Evolutionary conservation across 2,113 vertebrate genomes (phyloP).

Genomic region (Nannospalax galili): DNA sequence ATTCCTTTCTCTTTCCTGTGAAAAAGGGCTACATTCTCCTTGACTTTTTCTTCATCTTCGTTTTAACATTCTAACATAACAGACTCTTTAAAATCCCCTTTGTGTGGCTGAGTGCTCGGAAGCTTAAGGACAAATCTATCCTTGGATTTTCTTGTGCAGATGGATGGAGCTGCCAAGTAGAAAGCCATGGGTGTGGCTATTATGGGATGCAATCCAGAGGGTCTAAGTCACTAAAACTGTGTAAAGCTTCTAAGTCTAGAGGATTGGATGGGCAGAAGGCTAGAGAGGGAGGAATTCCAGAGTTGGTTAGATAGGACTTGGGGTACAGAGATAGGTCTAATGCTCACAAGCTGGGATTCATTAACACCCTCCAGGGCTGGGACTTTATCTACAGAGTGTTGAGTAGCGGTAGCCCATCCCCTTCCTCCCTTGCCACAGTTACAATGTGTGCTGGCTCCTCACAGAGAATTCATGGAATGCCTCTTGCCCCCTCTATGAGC

Average conservation of each 20-base stretch:
- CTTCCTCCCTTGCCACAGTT: neutral
- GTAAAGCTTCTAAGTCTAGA: neutral
- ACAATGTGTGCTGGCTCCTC: neutral
- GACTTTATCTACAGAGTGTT: neutral
- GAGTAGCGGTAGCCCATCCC: neutral
- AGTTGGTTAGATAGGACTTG: neutral
- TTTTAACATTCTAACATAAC: neutral
- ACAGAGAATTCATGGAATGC: neutral
- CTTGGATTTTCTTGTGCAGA: neutral
- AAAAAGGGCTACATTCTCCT: neutral
- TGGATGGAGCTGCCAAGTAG: neutral
- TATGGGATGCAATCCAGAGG: neutral
- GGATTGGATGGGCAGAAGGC: neutral
- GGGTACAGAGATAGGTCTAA: neutral
- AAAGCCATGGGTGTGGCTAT: neutral
- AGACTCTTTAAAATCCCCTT: neutral
- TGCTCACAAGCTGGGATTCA: neutral
- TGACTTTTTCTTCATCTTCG: neutral
- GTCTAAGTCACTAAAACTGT: neutral
- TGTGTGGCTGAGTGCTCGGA: neutral
- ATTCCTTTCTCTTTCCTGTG: neutral
- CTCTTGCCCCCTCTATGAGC: too few relatives aligned
- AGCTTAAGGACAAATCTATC: neutral
- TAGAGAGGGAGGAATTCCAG: accelerated
- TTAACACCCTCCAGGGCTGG: neutral